Evolutionary conservation across 1,140 invertebrate species (phyloP).

Genomic region (Lordiphosa collinella): DNA sequence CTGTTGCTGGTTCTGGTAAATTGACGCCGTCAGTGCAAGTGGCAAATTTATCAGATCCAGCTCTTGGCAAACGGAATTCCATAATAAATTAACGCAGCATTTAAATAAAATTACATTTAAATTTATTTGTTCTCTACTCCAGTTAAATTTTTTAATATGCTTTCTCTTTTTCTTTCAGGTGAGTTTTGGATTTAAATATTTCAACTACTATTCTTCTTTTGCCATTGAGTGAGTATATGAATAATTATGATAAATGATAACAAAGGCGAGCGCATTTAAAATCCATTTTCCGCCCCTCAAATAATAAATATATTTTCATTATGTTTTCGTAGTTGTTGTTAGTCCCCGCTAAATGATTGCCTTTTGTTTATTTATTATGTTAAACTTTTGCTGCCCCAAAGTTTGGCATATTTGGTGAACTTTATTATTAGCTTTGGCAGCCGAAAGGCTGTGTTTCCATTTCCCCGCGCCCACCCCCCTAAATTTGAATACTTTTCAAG

Average conservation of each 20-base stretch:
- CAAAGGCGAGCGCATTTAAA: neutral
- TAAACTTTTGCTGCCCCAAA: slow-evolving; percentile 58
- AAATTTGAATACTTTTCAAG: slow-evolving; percentile 64
- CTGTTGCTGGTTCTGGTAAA: slow-evolving; percentile 24
- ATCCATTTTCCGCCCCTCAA: slow-evolving; percentile 15
- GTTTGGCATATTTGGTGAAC: slow-evolving; percentile 77
- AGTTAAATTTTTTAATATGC: slow-evolving; percentile 28
- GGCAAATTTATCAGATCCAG: slow-evolving; percentile 41
- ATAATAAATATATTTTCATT: slow-evolving; percentile 69
- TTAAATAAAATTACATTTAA: slow-evolving; percentile 59
- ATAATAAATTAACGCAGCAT: slow-evolving; percentile 40
- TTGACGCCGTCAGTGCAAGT: slow-evolving; percentile 42
- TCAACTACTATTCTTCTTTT: neutral
- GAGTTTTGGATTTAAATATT: slow-evolving; percentile 25
- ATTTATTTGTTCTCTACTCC: slow-evolving; percentile 54
- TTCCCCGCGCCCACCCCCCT: slow-evolving; percentile 8
- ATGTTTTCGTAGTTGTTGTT: slow-evolving; percentile 29
- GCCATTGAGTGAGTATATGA: slow-evolving; percentile 34
- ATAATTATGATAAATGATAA: slow-evolving; percentile 69
- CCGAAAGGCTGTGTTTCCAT: slow-evolving; percentile 8
- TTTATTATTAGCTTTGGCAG: slow-evolving; percentile 72
- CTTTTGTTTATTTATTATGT: slow-evolving; percentile 72
- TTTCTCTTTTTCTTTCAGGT: slow-evolving; percentile 45
- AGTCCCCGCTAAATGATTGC: slow-evolving; percentile 27
- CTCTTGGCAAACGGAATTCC: neutral